Evolutionary conservation across 2,113 vertebrate genomes (phyloP).

Genomic region (Zosterops pallidus): DNA sequence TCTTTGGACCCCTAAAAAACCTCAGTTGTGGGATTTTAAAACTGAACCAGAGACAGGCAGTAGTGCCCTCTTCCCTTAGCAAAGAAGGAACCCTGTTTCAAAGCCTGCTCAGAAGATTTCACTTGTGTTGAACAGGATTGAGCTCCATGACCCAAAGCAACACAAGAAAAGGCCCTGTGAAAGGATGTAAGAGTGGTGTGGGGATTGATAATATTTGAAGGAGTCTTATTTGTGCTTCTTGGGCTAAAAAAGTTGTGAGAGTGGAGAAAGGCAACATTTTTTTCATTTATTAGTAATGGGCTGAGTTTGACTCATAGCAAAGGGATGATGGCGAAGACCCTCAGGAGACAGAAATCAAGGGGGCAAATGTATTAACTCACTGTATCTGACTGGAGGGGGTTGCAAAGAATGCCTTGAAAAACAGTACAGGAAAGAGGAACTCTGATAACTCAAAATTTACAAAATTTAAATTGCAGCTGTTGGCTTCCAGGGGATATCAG

Average conservation of each 20-base stretch:
- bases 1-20: not conserved
- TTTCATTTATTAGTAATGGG: not conserved
- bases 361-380: not conserved
- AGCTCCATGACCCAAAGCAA: not conserved
- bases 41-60: not conserved
- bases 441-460: conserved; percentile 40
- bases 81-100: not conserved
- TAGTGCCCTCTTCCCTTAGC: not conserved
- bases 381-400: not conserved
- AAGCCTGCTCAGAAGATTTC: not conserved
- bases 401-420: not conserved
- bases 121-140: not conserved
- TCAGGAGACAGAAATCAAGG: not conserved
- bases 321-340: not conserved
- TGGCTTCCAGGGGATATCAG: conserved; percentile 58
- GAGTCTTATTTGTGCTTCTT: not conserved
- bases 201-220: not conserved
- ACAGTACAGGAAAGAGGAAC: conserved; percentile 55
- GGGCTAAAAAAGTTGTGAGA: not conserved
- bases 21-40: rapidly evolving
- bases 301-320: not conserved
- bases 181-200: not conserved
- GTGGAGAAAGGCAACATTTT: not conserved
- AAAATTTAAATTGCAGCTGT: conserved; percentile 64
- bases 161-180: not conserved